A percentile compares a stretch with the other conserved stretches of the same genome.
Evolutionary conservation across 37 sponge, comb jelly and placozoan species (phyloP).

Genomic region (Ianthella basta): DNA sequence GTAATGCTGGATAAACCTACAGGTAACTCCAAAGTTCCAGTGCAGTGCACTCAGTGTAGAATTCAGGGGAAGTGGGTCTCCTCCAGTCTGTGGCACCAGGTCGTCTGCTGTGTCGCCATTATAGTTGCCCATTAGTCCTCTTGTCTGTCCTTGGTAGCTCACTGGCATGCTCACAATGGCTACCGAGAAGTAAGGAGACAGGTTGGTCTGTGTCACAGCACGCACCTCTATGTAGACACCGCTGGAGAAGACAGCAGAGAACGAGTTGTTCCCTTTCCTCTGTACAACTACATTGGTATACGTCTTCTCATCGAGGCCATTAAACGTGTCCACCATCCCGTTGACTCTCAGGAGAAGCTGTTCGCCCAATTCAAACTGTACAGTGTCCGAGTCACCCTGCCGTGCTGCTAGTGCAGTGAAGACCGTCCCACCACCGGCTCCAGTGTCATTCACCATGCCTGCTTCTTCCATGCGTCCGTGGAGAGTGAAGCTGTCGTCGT

Average conservation of each 20-base stretch:
- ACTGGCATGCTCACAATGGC: not conserved
- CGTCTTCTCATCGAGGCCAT: not conserved
- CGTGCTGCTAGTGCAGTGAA: conserved; percentile 66
- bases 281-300: not conserved
- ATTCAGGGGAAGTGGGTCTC: conserved; percentile 5
- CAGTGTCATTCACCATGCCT: not conserved
- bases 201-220: not conserved
- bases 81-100: not conserved
- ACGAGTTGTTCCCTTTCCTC: not conserved
- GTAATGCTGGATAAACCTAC: not conserved
- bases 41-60: not conserved
- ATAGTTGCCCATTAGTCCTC: conserved; percentile 28
- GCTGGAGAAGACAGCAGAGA: not conserved
- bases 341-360: not conserved
- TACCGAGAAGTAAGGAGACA: not conserved
- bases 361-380: conserved; percentile 24
- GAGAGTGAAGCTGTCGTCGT: conserved; percentile 54
- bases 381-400: conserved; percentile 35
- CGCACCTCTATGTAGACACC: not conserved
- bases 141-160: not conserved
- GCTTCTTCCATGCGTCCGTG: conserved; percentile 66
- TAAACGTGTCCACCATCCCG: not conserved
- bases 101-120: conserved; percentile 19
- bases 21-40: conserved; percentile 27
- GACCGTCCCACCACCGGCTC: conserved; percentile 38